A percentile compares a stretch with the other conserved stretches of the same genome.
Evolutionary conservation across 2,888 invertebrate genomes (phyloP).

Genomic region (Mechanitis messenoides): DNA sequence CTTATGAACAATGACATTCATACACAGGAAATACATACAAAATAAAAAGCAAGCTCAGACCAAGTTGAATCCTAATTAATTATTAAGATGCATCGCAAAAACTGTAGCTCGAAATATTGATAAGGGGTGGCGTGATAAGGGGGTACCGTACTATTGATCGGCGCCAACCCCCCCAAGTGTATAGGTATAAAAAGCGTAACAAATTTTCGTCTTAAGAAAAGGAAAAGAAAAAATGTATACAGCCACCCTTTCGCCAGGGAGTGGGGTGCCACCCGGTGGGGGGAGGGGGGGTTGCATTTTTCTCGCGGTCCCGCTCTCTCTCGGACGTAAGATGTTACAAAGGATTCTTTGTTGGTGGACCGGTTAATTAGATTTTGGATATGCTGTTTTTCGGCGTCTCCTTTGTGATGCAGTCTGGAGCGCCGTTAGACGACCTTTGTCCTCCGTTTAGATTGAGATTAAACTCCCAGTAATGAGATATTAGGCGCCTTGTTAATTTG

Average conservation of each 20-base stretch:
- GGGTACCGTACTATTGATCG: conserved; percentile 64
- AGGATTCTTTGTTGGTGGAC: conserved; percentile 64
- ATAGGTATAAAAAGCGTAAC: conserved; percentile 77
- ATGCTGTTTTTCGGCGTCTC: conserved; percentile 35
- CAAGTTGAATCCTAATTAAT: conserved; percentile 36
- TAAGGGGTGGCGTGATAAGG: conserved; percentile 67
- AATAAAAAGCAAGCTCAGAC: conserved; percentile 10
- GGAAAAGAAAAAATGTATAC: conserved; percentile 76
- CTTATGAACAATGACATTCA: background rate
- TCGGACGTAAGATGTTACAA: conserved; percentile 70
- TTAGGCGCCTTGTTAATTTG: background rate
- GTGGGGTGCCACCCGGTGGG: conserved; percentile 34
- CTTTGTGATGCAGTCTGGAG: conserved; percentile 13
- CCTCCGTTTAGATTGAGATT: background rate
- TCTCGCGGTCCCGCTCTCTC: conserved; percentile 62
- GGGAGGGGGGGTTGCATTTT: conserved; percentile 57
- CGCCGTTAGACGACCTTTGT: conserved; percentile 14
- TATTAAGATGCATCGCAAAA: conserved; percentile 47
- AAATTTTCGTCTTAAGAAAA: conserved; percentile 78
- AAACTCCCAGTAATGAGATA: conserved; percentile 1
- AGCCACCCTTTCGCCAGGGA: conserved; percentile 55
- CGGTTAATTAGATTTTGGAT: conserved; percentile 45
- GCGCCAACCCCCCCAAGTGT: conserved; percentile 54
- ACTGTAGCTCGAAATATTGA: conserved; percentile 72
- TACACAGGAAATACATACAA: background rate